Evolutionary conservation across 2,113 vertebrate genomes (phyloP), one percentile per base, ranked within the genome.

Genomic region (Rutilus rutilus): DNA sequence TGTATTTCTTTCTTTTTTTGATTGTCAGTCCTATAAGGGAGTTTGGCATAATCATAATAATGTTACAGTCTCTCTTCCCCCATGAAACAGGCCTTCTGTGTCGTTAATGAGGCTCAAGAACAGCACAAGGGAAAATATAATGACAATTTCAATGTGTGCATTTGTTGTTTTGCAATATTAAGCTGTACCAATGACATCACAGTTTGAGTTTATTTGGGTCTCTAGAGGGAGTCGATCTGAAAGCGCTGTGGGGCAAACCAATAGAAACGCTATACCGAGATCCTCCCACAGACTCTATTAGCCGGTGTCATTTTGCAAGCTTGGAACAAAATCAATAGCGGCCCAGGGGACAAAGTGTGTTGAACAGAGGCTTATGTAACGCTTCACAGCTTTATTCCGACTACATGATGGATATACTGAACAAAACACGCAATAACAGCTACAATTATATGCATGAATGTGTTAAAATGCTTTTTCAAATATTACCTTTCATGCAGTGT

Each of bases 211-310:
- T 52, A 76, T 76, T 36, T 45, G 69, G 69, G 30, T 73, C 78
- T 77, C 9, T 27, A 69, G 27, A 4, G 74, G 0, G 30, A 78
- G 71, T 84, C 75, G 33, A 64, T 78, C 21, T 75, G 52, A 64
- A 78, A 71, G 21, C 19, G 59, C 57, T 42, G 21, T 3, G 73
- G 65, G 75, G 30, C 8, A 67, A 65, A 86, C 52, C 36, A 65
- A 76, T 76, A 33, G 62, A 79, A 69, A 69, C 10, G 6, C 25
- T 85, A 50, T 9, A 62, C 80, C 59, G 19, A 82, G 36, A 82
- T 87, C 54, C 5, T n/a, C 69, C 69, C 39, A 2, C 33, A 75
- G 73, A 85, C 62, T 78, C 27, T 81, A 82, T 76, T 78, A 86
- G 77, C 52, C 6, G 36, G 82, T 84, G 67, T 62, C 59, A 30